Percentiles rank a stretch among this genome's conserved stretches.
phyloP scores from a whole-genome alignment of 2,113 vertebrate genomes.

The Corvus moneduloides region DNA sequence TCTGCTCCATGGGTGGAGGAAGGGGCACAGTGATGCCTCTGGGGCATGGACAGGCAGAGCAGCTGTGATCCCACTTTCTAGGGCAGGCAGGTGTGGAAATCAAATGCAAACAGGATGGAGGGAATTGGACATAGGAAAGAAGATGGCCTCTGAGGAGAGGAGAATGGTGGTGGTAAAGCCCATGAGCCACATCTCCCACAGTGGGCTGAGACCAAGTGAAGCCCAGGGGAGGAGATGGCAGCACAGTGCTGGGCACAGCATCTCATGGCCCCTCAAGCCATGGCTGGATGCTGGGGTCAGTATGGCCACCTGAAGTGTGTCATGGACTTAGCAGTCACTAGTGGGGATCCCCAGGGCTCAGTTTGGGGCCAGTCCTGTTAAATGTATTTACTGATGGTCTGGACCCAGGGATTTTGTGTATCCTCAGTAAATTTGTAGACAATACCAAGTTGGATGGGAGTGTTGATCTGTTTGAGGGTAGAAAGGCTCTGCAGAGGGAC shows the following conservation, averaged over 20 bases:
- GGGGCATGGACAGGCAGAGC: background rate
- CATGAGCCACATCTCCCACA: accelerated
- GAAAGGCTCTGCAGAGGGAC: background rate
- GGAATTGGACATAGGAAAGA: background rate
- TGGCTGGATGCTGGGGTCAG: background rate
- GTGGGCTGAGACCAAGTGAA: accelerated
- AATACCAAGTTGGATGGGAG: background rate
- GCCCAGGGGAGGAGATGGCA: background rate
- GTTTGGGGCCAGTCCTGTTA: background rate
- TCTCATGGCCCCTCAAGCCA: background rate
- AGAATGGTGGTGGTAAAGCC: background rate
- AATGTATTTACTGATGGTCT: background rate
- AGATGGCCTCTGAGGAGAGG: background rate
- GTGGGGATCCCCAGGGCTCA: background rate
- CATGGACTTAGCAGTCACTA: background rate
- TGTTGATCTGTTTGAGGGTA: background rate
- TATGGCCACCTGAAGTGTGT: accelerated
- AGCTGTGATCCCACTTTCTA: accelerated
- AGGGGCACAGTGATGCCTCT: background rate
- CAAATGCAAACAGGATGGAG: background rate
- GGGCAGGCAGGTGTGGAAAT: background rate
- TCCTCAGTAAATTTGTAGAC: background rate
- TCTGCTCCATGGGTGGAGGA: accelerated
- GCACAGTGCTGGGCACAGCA: background rate
- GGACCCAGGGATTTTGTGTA: background rate